These are phyloP conservation scores for Plecturocebus donacophilus DNA, from an alignment of 2,113 vertebrate species.

Conservation along the genomic window DNA sequence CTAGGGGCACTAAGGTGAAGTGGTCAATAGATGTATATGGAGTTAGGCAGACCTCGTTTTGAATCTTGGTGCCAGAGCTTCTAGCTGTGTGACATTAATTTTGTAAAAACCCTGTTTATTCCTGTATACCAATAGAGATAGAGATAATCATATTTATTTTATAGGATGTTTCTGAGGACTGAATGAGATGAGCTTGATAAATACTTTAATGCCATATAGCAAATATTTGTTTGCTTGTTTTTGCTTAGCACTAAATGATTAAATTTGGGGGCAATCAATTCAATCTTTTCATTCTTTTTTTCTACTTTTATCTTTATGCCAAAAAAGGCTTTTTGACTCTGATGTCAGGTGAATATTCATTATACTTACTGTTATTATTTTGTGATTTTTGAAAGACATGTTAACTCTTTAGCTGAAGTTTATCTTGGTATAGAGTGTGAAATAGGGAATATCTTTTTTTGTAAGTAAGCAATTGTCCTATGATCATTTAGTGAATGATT, in stretches of 20 bases:
- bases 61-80: neutral
- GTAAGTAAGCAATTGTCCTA: neutral
- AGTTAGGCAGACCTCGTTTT: neutral
- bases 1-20: neutral
- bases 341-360: neutral
- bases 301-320: constrained; percentile 1
- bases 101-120: neutral
- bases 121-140: neutral
- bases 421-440: neutral
- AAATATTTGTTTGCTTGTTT: neutral
- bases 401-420: constrained; percentile 13
- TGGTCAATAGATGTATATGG: neutral
- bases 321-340: neutral
- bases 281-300: neutral
- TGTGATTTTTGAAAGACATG: neutral
- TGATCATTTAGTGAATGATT: neutral
- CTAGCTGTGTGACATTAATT: neutral
- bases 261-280: neutral
- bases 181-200: neutral
- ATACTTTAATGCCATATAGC: neutral
- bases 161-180: neutral
- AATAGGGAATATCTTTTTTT: neutral
- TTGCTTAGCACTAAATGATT: neutral
- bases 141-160: neutral
- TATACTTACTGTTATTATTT: neutral